Percentiles rank a stretch among this genome's conserved stretches.
These are phyloP conservation scores for Lucilia sericata DNA, from an alignment of 1,140 invertebrate species.

Conservation along the genomic window DNA sequence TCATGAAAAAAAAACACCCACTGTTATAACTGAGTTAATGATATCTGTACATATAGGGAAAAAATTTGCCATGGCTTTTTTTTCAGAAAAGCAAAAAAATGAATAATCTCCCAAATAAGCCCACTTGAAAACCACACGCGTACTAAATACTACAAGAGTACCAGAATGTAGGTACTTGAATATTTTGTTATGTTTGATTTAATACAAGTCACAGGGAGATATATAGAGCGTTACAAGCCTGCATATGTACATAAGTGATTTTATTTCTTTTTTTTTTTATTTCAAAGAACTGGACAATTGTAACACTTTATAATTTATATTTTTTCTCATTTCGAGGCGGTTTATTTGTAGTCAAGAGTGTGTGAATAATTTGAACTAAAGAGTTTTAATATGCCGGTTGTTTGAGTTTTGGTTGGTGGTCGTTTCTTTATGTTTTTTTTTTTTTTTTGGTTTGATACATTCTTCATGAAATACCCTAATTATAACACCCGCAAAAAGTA, in stretches of 20 bases:
- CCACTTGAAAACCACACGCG: slow-evolving; percentile 4
- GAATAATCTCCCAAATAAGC: not conserved
- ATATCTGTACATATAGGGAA: not conserved
- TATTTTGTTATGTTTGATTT: not conserved
- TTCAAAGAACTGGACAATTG: slow-evolving; percentile 6
- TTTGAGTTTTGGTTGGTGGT: not conserved
- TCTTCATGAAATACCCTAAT: too few species aligned
- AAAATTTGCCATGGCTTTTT: not conserved
- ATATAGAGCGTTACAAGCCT: too few species aligned
- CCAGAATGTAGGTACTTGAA: not conserved
- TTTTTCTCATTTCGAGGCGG: not conserved
- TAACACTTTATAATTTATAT: not conserved
- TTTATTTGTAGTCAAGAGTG: not conserved
- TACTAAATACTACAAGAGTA: not conserved
- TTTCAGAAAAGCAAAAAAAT: not conserved
- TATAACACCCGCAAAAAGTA: too few species aligned
- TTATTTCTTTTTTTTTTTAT: not conserved
- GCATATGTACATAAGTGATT: too few species aligned
- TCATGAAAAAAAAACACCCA: not conserved
- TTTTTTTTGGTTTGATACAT: too few species aligned
- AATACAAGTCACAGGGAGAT: too few species aligned
- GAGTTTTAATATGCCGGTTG: not conserved
- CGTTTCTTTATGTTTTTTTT: too few species aligned
- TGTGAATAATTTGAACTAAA: not conserved
- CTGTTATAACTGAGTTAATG: not conserved